Base-by-base conservation (phyloP, 2,797 vertebrate species). In the Holocentrus rufus region DNA sequence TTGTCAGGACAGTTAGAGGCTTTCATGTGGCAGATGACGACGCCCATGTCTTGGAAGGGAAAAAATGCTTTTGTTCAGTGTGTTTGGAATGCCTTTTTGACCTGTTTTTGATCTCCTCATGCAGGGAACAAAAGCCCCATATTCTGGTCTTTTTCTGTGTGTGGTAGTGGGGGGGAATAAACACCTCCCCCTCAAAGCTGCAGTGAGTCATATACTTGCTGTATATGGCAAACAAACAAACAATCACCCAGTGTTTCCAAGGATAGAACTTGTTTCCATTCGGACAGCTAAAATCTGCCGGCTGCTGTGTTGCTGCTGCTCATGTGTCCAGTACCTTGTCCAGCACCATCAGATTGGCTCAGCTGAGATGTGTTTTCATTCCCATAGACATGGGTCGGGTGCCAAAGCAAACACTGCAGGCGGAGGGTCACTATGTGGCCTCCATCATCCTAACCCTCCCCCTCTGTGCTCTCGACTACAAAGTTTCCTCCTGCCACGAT, bases 191-290 rank as follows among this genome's bases (percentile, higher is more conserved):
- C 57, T 71, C 25, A 70, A 76, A 76, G 70, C 65, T 60, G 31
- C 67, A 47, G 52, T 77, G 66, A 82, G 17, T 78, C 74, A 82
- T 49, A 27, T 44, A 67, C 30, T 69, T 46, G 31, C 31, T 34
- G 31, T 34, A 22, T 14, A 81, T 55, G 23, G 70, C 72, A 85
- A 84, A 87, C 65, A 86, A 88, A 86, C 77, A 85, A 84, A 85
- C 67, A 79, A 70, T 57, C 52, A 71, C 13, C 57, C 39, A 70
- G 36, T 65, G 60, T 84, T 85, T 77, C 77, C 76, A 80, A 72
- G 54, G 65, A 76, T 36, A 53, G 59, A 66, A 56, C 15, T 54
- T 0, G 10, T 75, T 69, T 72, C 68, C 77, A 69, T 76, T 67
- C 42, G 50, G 60, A 71, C 59, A 52, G 47, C 54, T 44, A 70